Evolutionary conservation across 2,797 vertebrate genomes (phyloP).

Genomic region (Coendou prehensilis): DNA sequence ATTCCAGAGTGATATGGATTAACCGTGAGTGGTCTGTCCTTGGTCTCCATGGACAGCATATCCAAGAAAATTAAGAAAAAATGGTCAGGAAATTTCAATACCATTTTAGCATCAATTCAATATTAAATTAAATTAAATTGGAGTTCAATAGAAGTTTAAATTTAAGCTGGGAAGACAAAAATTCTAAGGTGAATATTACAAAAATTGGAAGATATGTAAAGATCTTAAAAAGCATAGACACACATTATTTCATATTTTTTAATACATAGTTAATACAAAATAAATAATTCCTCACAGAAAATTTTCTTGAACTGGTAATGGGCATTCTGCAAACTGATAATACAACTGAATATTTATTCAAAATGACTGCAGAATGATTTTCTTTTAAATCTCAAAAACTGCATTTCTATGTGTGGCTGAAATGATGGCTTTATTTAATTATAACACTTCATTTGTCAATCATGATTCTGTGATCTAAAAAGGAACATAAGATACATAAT

Average conservation of each 20-base stretch:
- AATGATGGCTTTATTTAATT: background rate
- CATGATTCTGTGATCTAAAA: background rate
- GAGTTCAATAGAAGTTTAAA: background rate
- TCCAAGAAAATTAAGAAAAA: background rate
- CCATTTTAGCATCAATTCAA: background rate
- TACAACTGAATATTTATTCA: background rate
- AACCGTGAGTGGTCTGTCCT: background rate
- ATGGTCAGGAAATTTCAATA: background rate
- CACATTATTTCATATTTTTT: background rate
- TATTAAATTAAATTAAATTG: background rate
- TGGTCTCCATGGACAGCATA: background rate
- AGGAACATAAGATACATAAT: background rate
- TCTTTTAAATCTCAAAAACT: background rate
- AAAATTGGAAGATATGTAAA: background rate
- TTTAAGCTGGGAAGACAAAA: background rate
- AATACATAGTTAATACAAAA: background rate
- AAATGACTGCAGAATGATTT: background rate
- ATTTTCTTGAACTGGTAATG: background rate
- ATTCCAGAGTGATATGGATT: background rate
- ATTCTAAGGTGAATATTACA: background rate
- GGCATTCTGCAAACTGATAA: background rate
- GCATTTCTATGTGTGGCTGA: background rate
- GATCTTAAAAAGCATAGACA: background rate
- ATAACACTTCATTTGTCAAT: background rate
- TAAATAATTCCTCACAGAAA: background rate